A percentile compares a stretch with the other conserved stretches of the same genome.
Conservation (phyloP, 1,140 invertebrate genomes). For the Parapsyche elsis region DNA sequence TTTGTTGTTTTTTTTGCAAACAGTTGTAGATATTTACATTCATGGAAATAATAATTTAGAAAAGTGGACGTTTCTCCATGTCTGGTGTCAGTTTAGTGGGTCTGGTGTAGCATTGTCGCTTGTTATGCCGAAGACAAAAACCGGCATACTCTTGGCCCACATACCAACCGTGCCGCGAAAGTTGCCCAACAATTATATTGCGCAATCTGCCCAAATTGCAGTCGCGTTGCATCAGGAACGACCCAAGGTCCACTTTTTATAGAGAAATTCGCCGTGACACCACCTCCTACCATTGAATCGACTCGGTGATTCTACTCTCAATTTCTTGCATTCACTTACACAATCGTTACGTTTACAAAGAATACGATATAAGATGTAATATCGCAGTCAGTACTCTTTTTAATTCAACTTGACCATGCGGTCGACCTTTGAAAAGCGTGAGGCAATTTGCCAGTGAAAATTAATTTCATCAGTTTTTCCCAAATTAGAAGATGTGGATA, state of each 20-base stretch:
- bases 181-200: constrained; percentile 36
- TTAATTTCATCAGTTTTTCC: too few species aligned
- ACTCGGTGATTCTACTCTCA: background rate
- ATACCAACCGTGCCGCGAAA: constrained; percentile 33
- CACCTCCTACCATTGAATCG: background rate
- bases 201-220: background rate
- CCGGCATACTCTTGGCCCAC: constrained; percentile 25
- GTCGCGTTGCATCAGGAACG: constrained; percentile 22
- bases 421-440: background rate
- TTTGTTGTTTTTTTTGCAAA: too few species aligned
- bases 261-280: constrained; percentile 32
- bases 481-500: too few species aligned
- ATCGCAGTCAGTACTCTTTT: background rate
- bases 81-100: background rate
- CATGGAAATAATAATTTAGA: too few species aligned
- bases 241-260: constrained; percentile 3
- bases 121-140: background rate
- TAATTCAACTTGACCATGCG: background rate
- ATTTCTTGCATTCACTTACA: background rate
- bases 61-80: too few species aligned
- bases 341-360: background rate
- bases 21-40: too few species aligned
- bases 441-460: background rate
- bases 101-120: background rate
- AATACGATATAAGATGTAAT: background rate